These are phyloP conservation scores for Diglossa cyanea DNA, from an alignment of 2,797 vertebrate genomes.

Conservation along the genomic window DNA sequence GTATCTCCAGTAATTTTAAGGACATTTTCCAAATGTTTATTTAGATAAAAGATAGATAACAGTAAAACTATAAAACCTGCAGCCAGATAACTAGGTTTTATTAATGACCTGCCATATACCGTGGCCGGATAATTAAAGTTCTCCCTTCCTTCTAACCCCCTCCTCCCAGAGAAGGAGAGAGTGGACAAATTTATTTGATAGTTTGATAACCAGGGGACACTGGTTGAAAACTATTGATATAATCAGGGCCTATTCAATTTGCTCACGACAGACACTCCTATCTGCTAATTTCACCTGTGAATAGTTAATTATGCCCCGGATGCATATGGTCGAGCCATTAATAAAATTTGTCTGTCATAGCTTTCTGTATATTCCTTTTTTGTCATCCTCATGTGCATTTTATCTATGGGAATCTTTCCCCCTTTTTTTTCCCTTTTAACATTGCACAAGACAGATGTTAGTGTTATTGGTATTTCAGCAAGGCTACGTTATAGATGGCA, in stretches of 20 bases:
- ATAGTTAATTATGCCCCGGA: conserved; percentile 92
- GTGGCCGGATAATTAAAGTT: conserved; percentile 95
- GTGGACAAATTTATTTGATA: conserved; percentile 96
- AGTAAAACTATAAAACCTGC: conserved; percentile 81
- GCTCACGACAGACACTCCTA: conserved; percentile 83
- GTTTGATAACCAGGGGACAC: conserved; percentile 93
- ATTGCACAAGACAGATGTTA: conserved; percentile 70
- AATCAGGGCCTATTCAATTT: conserved; percentile 93
- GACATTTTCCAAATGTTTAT: conserved; percentile 91
- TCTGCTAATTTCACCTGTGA: conserved; percentile 98
- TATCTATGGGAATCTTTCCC: conserved; percentile 75
- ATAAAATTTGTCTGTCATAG: conserved; percentile 92
- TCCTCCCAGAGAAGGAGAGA: conserved; percentile 79
- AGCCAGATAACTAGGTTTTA: conserved; percentile 95
- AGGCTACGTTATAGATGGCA: conserved; percentile 52
- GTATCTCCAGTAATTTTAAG: conserved; percentile 88
- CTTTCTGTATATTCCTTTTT: conserved; percentile 71
- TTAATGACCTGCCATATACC: conserved; percentile 98
- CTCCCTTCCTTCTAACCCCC: conserved; percentile 72
- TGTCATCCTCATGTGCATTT: conserved; percentile 73
- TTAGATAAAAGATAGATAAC: conserved; percentile 88
- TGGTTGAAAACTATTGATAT: conserved; percentile 86
- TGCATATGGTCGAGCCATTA: conserved; percentile 93
- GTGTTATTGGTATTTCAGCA: conserved; percentile 43
- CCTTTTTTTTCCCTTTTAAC: conserved; percentile 32